Conservation (phyloP, 2,888 invertebrate genomes). For the Sinotaia quadrata region DNA sequence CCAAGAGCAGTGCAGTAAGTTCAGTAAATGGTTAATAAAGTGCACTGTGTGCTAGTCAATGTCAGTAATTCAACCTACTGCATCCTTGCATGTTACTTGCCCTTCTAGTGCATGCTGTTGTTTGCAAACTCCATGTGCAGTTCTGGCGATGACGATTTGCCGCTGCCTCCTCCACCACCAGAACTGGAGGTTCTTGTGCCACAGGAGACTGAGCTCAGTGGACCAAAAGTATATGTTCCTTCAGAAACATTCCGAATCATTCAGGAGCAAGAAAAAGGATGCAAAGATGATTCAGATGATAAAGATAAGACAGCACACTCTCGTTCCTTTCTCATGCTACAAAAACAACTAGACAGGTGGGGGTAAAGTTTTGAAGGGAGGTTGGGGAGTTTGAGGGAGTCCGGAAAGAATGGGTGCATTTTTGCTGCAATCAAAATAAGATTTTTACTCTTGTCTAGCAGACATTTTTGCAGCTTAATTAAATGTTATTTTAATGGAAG, state of each 20-base stretch:
- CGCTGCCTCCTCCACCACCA: conserved; percentile 21
- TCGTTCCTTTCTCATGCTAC: conserved; percentile 59
- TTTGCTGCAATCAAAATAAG: too few species aligned
- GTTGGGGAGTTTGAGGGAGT: too few species aligned
- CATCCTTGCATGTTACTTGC: too few species aligned
- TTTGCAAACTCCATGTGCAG: conserved; percentile 5
- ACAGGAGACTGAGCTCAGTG: conserved; percentile 18
- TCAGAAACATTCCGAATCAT: conserved; percentile 65
- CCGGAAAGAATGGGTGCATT: too few species aligned
- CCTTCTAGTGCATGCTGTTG: neutral
- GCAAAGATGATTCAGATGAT: conserved; percentile 20
- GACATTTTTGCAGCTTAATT: too few species aligned
- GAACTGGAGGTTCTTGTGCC: neutral
- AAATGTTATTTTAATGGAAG: too few species aligned
- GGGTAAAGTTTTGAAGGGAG: too few species aligned
- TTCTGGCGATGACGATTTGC: conserved; percentile 5
- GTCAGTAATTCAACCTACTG: too few species aligned
- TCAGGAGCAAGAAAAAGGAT: conserved; percentile 50
- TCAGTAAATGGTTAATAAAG: too few species aligned
- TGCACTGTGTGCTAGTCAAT: too few species aligned
- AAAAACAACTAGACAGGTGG: conserved; percentile 52
- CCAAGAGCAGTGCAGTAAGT: too few species aligned
- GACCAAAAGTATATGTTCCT: conserved; percentile 49
- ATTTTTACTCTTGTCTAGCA: too few species aligned
- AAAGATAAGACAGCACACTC: conserved; percentile 56